Conservation (phyloP, 2,797 vertebrate genomes). For the Micromesistius poutassou region DNA sequence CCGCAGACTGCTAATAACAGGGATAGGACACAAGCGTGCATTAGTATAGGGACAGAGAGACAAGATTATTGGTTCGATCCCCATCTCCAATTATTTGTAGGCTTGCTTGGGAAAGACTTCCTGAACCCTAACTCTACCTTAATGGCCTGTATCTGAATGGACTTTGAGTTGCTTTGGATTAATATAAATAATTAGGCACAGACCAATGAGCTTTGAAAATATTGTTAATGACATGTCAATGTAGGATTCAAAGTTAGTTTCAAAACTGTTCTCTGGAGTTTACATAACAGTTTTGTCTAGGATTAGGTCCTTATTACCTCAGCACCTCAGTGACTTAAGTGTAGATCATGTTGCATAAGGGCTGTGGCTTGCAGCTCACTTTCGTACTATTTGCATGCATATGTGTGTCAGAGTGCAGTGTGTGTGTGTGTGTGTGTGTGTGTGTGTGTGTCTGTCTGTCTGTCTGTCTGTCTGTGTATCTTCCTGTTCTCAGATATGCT, state of each 20-base stretch:
- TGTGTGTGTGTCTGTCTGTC: neutral
- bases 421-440: neutral
- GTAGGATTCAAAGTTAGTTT: neutral
- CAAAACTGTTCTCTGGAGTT: no score
- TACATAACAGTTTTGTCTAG: constrained; percentile 22
- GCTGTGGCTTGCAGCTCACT: neutral
- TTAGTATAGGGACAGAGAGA: no score
- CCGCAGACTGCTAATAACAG: constrained; percentile 15
- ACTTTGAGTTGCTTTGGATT: no score
- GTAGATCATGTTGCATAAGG: constrained; percentile 25
- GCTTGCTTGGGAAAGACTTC: no score
- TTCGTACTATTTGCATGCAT: neutral
- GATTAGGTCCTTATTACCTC: constrained; percentile 26
- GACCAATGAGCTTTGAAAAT: neutral
- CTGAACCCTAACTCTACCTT: no score
- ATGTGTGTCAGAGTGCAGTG: neutral
- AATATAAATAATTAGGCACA: neutral
- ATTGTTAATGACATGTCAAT: neutral
- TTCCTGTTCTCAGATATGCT: neutral
- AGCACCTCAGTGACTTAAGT: neutral
- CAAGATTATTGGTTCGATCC: no score
- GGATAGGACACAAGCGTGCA: neutral
- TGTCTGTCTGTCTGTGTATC: neutral
- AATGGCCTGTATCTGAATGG: no score
- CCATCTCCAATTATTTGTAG: neutral